These are phyloP conservation scores for Hymenopus coronatus DNA, from an alignment of 2,888 invertebrate species.

Conservation along the genomic window DNA sequence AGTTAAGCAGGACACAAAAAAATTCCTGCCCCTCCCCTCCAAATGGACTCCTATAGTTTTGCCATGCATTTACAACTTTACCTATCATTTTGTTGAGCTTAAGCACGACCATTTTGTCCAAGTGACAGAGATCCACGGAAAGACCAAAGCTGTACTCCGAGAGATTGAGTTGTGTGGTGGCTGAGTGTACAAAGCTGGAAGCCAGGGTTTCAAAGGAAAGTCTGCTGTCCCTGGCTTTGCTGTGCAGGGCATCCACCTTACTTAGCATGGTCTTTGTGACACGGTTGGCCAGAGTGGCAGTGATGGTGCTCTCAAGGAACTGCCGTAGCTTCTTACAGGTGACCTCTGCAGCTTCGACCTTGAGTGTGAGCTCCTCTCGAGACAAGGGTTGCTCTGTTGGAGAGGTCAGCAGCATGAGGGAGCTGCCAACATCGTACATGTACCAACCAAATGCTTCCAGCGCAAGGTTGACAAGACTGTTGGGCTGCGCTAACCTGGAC, in stretches of 20 bases:
- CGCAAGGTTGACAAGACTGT: not conserved
- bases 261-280: not conserved
- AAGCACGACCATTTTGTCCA: not conserved
- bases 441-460: not conserved
- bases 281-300: not conserved
- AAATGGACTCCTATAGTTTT: too few species aligned
- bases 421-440: not conserved
- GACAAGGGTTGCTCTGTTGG: not conserved
- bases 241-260: not conserved
- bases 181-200: not conserved
- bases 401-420: not conserved
- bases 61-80: not conserved
- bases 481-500: not conserved
- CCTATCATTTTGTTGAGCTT: not conserved
- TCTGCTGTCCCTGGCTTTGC: not conserved
- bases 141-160: not conserved
- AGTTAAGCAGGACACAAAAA: too few species aligned
- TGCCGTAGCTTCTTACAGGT: not conserved
- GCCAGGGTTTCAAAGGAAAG: not conserved
- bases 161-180: not conserved
- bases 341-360: not conserved
- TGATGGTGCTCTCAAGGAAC: not conserved
- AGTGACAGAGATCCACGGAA: not conserved
- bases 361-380: not conserved
- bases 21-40: too few species aligned